Conservation (phyloP, 2,113 vertebrate species). For the Acanthochromis polyacanthus region DNA sequence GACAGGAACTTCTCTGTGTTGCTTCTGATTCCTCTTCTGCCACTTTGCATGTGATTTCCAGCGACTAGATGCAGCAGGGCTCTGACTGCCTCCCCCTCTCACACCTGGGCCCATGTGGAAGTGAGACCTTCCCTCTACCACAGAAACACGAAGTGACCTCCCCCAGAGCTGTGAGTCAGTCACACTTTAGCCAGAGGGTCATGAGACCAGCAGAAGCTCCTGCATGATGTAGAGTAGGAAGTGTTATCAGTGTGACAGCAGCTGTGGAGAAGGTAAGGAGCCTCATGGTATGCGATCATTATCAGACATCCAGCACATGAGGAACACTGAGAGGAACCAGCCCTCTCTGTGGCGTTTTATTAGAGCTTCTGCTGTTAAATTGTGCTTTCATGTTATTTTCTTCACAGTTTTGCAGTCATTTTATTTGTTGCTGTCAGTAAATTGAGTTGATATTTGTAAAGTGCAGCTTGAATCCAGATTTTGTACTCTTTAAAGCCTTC, state of each 20-base stretch:
- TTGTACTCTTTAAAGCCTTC: too few species aligned
- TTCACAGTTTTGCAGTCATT: too few species aligned
- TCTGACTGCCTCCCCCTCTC: constrained; percentile 27
- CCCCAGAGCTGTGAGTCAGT: background rate
- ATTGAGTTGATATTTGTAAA: too few species aligned
- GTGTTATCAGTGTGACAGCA: constrained; percentile 23
- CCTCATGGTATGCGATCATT: background rate
- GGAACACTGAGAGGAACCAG: too few species aligned
- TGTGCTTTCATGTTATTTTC: too few species aligned
- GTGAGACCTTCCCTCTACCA: constrained; percentile 30
- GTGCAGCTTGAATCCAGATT: too few species aligned
- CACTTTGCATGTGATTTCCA: background rate
- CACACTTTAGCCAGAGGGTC: background rate
- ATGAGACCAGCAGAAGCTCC: background rate
- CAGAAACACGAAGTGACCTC: constrained; percentile 73
- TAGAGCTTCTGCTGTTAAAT: too few species aligned
- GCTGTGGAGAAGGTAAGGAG: constrained; percentile 45
- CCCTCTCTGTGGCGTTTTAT: too few species aligned
- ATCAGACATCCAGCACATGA: background rate
- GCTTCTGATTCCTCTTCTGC: background rate
- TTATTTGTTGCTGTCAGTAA: too few species aligned
- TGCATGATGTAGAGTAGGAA: background rate
- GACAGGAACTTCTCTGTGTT: background rate
- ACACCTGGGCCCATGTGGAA: constrained; percentile 52
- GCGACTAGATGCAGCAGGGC: constrained; percentile 42